These are phyloP conservation scores for Protobothrops flavoviridis DNA, from an alignment of 2,113 vertebrate genomes.

Conservation along the genomic window DNA sequence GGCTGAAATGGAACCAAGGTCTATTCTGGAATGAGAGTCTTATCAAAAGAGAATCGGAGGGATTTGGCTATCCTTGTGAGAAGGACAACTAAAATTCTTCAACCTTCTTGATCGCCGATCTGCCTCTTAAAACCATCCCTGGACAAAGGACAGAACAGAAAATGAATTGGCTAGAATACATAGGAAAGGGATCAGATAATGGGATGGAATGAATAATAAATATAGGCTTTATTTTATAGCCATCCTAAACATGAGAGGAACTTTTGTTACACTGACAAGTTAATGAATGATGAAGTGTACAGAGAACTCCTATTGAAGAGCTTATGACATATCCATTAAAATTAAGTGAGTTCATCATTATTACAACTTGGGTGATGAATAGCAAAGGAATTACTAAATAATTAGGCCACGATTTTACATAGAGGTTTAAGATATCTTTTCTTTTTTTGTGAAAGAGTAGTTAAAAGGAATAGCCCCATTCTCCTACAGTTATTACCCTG, in stretches of 20 bases:
- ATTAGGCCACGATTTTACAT: slow-evolving; percentile 60
- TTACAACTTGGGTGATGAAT: slow-evolving; percentile 50
- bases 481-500: not conserved
- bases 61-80: not conserved
- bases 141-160: not conserved
- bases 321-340: slow-evolving; percentile 55
- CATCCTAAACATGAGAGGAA: slow-evolving; percentile 53
- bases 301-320: slow-evolving; percentile 45
- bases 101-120: not conserved
- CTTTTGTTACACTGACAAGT: slow-evolving; percentile 57
- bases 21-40: not conserved
- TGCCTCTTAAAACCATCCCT: not conserved
- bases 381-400: slow-evolving; percentile 57
- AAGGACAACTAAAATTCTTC: not conserved
- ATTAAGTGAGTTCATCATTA: slow-evolving; percentile 65
- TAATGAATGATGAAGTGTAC: slow-evolving; percentile 68
- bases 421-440: slow-evolving; percentile 40
- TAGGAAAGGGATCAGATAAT: not conserved
- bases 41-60: not conserved
- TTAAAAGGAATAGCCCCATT: not conserved
- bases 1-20: not conserved
- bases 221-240: slow-evolving; percentile 43
- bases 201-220: not conserved
- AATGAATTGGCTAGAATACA: not conserved
- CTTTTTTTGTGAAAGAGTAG: slow-evolving; percentile 20